Conservation (phyloP, 23 tunicate species). For the Styela clava region DNA sequence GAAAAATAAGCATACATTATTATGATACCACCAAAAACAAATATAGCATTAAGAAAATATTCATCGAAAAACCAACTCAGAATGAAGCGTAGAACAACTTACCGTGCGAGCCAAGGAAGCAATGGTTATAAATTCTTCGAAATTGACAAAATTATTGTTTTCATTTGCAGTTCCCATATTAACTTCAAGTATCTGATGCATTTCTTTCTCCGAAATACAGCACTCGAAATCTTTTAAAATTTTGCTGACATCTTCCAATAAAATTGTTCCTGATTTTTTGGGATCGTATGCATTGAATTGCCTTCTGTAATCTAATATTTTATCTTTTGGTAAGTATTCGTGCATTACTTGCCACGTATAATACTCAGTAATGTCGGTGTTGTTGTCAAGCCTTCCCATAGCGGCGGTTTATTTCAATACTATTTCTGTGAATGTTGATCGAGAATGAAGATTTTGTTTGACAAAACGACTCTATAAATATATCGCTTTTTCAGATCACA, state of each 20-base stretch:
- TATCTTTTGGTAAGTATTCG: neutral
- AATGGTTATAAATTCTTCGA: neutral
- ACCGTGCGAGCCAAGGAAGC: neutral
- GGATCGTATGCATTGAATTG: neutral
- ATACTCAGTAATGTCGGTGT: neutral
- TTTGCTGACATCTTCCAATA: neutral
- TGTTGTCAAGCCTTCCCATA: no score
- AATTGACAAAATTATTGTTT: neutral
- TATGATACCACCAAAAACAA: no score
- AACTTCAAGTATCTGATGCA: neutral
- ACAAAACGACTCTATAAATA: no score
- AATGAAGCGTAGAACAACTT: no score
- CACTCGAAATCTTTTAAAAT: neutral
- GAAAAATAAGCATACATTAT: no score
- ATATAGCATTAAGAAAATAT: no score
- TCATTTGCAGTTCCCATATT: neutral
- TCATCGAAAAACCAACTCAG: no score
- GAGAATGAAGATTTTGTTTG: no score
- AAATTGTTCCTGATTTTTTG: neutral
- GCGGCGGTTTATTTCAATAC: no score
- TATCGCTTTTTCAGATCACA: no score
- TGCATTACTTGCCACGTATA: neutral
- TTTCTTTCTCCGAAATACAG: neutral
- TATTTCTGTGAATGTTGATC: no score
- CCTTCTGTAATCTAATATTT: neutral